Base-by-base conservation (phyloP, 1,140 invertebrate genomes). In the Aphelinus atriplicis region DNA sequence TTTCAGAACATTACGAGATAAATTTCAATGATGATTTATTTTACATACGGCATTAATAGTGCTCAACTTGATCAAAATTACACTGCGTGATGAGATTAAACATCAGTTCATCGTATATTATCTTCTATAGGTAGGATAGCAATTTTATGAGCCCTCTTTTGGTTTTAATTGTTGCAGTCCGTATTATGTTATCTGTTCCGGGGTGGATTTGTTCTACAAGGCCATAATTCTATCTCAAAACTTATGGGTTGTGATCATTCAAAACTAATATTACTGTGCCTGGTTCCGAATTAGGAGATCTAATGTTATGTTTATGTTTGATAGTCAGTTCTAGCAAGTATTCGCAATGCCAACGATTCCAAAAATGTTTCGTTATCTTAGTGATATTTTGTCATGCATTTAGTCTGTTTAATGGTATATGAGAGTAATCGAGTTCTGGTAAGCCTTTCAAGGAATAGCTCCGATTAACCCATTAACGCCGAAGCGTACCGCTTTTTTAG, bases 281-380 rank as follows among this genome's bases (percentile, higher is more conserved):
- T 3, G 53, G 55, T 64, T 26, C 67, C 51, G 2, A 3, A 85
- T 47, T n/a, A 76, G 71, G 48, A 71, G 4, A 7, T 82, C 83
- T 84, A 76, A 85, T 85, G 2, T 62, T 7, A 6, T 81, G 68
- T 48, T 79, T 62, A 66, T 85, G 26, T 26, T 26, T 26, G 26
- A 26, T 26, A 26, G 26, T 81, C 4, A 84, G 68, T 47, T 79
- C 72, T 6, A 57, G 57, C 1, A 83, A 47, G 62, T 82, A 84
- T 50, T 84, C 83, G 2, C 71, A 43, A 5, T 76, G 50, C 81
- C 80, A 84, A 56, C 79, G 80, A 26, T 63, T 63, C 70, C 75
- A 77, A 74, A 84, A 84, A 7, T 77, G 58, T 62, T 80, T 78
- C n/a, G 77, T 61, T 0, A 76, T 55, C 46, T 81, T 73, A n/a